Percentiles rank a stretch among this genome's conserved stretches.
phyloP scores from a whole-genome alignment of 2,797 vertebrate genomes.

The Sternotherus odoratus region DNA sequence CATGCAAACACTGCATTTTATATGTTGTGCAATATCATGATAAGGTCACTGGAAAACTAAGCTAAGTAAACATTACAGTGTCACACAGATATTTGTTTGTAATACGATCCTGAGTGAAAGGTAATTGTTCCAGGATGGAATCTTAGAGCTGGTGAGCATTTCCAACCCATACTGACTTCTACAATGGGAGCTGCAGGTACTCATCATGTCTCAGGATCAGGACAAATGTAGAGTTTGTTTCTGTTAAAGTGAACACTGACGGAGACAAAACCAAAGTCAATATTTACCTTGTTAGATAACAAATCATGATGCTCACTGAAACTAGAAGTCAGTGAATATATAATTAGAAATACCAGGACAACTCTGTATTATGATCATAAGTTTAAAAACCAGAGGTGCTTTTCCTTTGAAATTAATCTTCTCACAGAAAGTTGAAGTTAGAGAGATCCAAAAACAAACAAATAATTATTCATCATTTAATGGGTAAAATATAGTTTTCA shows the following conservation, averaged over 20 bases:
- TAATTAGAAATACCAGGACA: not conserved
- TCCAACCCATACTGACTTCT: not conserved
- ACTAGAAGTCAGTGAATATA: not conserved
- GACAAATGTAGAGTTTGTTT: not conserved
- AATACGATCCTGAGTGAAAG: not conserved
- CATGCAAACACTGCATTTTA: not conserved
- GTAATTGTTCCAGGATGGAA: not conserved
- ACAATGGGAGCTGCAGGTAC: not conserved
- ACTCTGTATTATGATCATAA: not conserved
- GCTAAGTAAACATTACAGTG: not conserved
- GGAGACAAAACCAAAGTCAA: not conserved
- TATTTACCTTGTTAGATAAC: not conserved
- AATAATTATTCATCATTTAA: not conserved
- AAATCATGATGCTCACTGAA: not conserved
- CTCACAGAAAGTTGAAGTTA: rapidly evolving
- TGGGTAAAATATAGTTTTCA: not conserved
- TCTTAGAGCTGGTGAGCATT: not conserved
- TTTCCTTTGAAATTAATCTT: not conserved
- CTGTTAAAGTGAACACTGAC: not conserved
- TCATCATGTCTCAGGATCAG: not conserved
- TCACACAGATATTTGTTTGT: not conserved
- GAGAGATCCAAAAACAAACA: not conserved
- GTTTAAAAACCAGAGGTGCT: not conserved
- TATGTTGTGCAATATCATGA: not conserved
- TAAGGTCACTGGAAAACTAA: not conserved